phyloP scores from a whole-genome alignment of 2,888 invertebrate species.

The Sphaeridia pumilis region DNA sequence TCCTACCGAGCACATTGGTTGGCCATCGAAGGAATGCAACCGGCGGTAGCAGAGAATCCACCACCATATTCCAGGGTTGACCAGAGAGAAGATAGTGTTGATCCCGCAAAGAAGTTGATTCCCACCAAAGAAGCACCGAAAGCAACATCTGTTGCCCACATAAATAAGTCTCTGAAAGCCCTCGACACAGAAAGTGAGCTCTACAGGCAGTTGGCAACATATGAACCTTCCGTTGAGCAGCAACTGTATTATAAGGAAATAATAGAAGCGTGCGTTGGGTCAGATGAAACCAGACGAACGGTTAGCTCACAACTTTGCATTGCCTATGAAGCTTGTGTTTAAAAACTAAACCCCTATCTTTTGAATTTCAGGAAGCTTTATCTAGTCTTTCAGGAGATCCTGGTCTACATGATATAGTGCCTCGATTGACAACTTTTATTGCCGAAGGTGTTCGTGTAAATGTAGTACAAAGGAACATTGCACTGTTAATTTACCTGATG shows the following conservation, averaged over 20 bases:
- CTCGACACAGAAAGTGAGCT: constrained; percentile 30
- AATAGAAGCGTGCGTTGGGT: constrained; percentile 96
- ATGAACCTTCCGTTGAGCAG: constrained; percentile 93
- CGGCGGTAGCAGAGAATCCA: constrained; percentile 96
- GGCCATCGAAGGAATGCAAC: constrained; percentile 92
- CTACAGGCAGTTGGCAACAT: constrained; percentile 57
- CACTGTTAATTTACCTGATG: constrained; percentile 94
- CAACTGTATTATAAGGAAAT: constrained; percentile 98
- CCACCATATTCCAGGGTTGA: constrained; percentile 80
- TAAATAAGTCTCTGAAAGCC: constrained; percentile 20
- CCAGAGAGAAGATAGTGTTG: constrained; percentile 71
- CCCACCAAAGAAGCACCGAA: constrained; percentile 41
- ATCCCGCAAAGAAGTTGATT: constrained; percentile 69
- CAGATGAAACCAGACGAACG: constrained; percentile 80
- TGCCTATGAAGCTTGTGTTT: neutral
- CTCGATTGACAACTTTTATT: constrained; percentile 93
- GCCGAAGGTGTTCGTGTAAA: constrained; percentile 96
- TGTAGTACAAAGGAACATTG: constrained; percentile 93
- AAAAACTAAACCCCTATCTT: neutral
- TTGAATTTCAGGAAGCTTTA: constrained; percentile 60
- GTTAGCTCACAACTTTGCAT: constrained; percentile 44
- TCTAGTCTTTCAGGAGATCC: constrained; percentile 90
- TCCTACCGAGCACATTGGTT: constrained; percentile 79
- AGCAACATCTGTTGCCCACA: constrained; percentile 23
- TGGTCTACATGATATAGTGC: constrained; percentile 92